phyloP scores from a whole-genome alignment of 2,888 invertebrate genomes.

The Ommatoiulus sabulosus region DNA sequence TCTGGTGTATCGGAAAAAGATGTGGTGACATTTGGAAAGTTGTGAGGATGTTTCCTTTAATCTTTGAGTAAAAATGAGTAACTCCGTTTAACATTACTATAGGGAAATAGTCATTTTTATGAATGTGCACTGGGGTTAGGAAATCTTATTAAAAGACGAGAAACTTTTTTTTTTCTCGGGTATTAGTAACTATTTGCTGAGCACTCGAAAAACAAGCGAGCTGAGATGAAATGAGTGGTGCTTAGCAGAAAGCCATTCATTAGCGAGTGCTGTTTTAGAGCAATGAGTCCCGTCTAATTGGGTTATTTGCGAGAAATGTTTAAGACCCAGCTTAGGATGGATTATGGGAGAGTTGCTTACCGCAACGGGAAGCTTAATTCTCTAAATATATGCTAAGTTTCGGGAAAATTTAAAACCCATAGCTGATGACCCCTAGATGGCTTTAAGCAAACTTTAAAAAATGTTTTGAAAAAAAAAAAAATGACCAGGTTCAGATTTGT shows the following conservation, averaged over 20 bases:
- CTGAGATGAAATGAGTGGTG: background rate
- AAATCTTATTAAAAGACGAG: too few species aligned
- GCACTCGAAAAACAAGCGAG: background rate
- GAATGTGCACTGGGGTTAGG: too few species aligned
- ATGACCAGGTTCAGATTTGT: too few species aligned
- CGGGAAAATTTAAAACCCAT: background rate
- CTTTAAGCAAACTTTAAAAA: too few species aligned
- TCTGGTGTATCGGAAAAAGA: too few species aligned
- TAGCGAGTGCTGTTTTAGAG: slow-evolving; percentile 13
- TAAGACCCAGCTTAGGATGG: slow-evolving; percentile 16
- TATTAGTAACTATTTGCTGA: background rate
- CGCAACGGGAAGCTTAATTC: slow-evolving; percentile 4
- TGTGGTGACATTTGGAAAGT: too few species aligned
- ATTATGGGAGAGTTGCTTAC: background rate
- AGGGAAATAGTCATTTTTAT: too few species aligned
- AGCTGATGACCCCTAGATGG: background rate
- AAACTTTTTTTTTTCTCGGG: background rate
- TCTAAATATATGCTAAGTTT: background rate
- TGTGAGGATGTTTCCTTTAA: too few species aligned
- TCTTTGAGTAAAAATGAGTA: too few species aligned
- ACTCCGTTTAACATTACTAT: too few species aligned
- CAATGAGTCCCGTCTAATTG: slow-evolving; percentile 6
- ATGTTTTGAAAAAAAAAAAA: too few species aligned
- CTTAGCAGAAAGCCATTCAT: slow-evolving; percentile 18
- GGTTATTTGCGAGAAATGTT: background rate